Evolutionary conservation across 2,888 invertebrate species (phyloP), one percentile per base, ranked within the genome.

Genomic region (Chydorus sphaericus): DNA sequence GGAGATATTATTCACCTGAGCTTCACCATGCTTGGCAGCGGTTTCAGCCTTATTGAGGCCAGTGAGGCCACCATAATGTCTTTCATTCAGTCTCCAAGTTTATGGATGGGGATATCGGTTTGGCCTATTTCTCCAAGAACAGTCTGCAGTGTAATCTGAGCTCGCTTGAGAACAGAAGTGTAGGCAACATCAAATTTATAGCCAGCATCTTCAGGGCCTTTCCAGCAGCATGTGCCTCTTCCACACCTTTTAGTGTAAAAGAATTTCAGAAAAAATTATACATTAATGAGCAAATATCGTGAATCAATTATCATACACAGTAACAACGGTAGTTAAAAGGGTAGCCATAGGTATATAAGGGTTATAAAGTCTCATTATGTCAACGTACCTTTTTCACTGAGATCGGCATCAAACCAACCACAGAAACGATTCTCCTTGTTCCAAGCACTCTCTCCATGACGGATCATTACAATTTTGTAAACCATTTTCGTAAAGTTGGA

Each of bases 31-130:
- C 67, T 85, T 84, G 54, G 82, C 81, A 52, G 87, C 87, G 20
- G 88, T 85, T 70, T 88, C 85, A 0, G 83, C 78, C 68, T 90
- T 90, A 66, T 89, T 85, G 59, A 85, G 75, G 2, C 89, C 89
- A 11, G 88, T 90, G 6, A 90, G 76, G 38, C 84, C 84, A 53
- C 90, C 90, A 64, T 89, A 90, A 66, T 90, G 90, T 58, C 90
- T 79, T 69, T 90, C 89, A 65, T 89, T 89, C 29, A 90, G 71
- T 14, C 88, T 77, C 90, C 90, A 90, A 10, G 85, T 82, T 81
- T 80, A 5, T 75, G 67, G 7, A 83, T 71, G 0, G 83, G 81
- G 60, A 89, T 69, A 61, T 78, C 74, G n/a, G 77, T 68, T 64
- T 83, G 82, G 1, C 75, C 78, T 39, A 82, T 75, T 65, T 81